Percentiles rank a stretch among this genome's conserved stretches.
These are phyloP conservation scores for Chymomyza caudatula DNA, from an alignment of 2,888 invertebrate genomes.

Conservation along the genomic window DNA sequence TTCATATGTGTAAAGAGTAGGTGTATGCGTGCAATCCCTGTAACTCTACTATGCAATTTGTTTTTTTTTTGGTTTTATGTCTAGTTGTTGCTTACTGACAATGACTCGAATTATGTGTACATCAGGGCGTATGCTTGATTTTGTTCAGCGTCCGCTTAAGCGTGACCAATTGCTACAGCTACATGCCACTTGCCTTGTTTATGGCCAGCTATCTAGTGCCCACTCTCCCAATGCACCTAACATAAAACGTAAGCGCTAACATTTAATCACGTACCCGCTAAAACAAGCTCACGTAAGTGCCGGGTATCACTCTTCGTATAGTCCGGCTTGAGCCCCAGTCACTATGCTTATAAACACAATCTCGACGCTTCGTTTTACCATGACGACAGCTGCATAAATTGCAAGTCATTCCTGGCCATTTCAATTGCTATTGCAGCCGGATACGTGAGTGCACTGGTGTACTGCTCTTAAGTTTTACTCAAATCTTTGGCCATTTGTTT, in stretches of 20 bases:
- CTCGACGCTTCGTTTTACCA: conserved; percentile 6
- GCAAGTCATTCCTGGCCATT: not conserved
- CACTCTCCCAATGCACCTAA: conserved; percentile 5
- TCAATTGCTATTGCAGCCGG: conserved; percentile 1
- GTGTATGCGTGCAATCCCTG: conserved; percentile 5
- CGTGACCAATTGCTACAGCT: conserved; percentile 63
- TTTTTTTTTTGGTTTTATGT: not conserved
- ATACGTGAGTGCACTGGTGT: not conserved
- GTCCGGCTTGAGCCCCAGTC: not conserved
- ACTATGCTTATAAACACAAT: not conserved
- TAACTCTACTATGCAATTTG: not conserved
- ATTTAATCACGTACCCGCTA: conserved; percentile 51
- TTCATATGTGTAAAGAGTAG: not conserved
- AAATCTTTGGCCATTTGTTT: not conserved
- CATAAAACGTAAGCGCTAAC: conserved; percentile 43
- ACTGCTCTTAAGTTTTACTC: not conserved
- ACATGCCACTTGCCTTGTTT: conserved; percentile 39
- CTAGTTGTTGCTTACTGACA: not conserved
- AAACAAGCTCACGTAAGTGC: not conserved
- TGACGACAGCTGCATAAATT: conserved; percentile 57
- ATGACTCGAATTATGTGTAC: conserved; percentile 60
- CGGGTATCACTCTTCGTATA: not conserved
- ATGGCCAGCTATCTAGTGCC: too few relatives aligned
- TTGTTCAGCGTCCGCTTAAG: conserved; percentile 52
- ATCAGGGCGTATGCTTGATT: conserved; percentile 56